These are phyloP conservation scores for Recurvirostra avosetta DNA, from an alignment of 2,113 vertebrate genomes.

Conservation along the genomic window DNA sequence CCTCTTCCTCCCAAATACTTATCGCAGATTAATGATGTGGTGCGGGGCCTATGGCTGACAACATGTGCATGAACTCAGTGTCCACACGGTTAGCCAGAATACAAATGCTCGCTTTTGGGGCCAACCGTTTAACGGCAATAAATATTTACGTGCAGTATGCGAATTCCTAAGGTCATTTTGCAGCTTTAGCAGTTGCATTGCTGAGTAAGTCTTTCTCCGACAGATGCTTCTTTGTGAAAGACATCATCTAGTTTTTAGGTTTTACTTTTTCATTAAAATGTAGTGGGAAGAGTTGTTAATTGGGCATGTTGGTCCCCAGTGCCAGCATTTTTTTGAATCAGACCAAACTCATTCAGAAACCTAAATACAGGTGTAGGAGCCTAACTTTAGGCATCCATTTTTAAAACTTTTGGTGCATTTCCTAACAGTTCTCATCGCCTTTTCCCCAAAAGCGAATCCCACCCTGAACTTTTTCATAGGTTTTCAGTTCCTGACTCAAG, in stretches of 20 bases:
- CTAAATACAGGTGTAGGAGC: background rate
- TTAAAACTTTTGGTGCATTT: background rate
- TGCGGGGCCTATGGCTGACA: conserved; percentile 28
- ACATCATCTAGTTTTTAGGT: background rate
- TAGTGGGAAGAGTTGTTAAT: background rate
- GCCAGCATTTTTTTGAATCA: background rate
- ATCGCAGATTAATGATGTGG: conserved; percentile 62
- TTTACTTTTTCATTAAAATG: background rate
- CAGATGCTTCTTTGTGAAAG: background rate
- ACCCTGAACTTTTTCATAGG: background rate
- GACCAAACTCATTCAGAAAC: background rate
- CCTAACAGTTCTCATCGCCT: background rate
- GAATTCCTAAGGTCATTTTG: conserved; percentile 49
- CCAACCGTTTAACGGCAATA: conserved; percentile 33
- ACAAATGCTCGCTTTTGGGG: background rate
- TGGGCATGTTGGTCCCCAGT: background rate
- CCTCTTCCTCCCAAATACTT: conserved; percentile 43
- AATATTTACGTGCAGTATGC: conserved; percentile 53
- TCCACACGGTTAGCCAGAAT: conserved; percentile 47
- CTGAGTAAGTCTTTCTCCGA: background rate
- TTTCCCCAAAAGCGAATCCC: background rate
- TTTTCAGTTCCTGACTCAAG: background rate
- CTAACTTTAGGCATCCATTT: background rate
- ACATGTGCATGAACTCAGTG: conserved; percentile 47
- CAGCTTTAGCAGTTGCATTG: background rate